Conservation (phyloP, 2,797 vertebrate species). For the Discoglossus pictus region DNA sequence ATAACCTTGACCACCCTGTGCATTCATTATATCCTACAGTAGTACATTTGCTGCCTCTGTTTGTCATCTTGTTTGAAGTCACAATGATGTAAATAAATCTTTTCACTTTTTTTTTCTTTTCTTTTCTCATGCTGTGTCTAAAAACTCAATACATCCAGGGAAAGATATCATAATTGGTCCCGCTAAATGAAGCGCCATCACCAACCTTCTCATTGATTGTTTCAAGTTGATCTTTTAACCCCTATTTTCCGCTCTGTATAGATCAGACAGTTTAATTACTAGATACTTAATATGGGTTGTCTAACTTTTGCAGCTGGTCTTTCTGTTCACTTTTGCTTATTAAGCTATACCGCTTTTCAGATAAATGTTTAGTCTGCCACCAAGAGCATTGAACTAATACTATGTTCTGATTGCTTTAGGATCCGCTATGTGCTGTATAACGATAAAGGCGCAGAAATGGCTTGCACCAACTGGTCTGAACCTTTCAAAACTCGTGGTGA, state of each 20-base stretch:
- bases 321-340: neutral
- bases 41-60: neutral
- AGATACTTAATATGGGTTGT: neutral
- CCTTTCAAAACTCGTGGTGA: constrained; percentile 31
- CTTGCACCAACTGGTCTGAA: constrained; percentile 36
- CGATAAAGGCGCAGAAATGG: neutral
- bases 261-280: constrained; percentile 35
- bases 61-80: too few relatives aligned
- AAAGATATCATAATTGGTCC: neutral
- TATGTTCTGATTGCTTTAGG: constrained; percentile 6
- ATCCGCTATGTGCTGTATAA: constrained; percentile 29
- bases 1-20: too few relatives aligned
- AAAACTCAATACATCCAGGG: too few relatives aligned
- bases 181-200: neutral
- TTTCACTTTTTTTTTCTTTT: too few relatives aligned
- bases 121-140: too few relatives aligned
- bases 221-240: constrained; percentile 28
- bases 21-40: neutral
- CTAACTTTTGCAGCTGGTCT: neutral
- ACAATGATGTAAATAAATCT: too few relatives aligned
- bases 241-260: constrained; percentile 6
- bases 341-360: too few relatives aligned
- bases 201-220: constrained; percentile 25
- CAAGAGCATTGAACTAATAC: too few relatives aligned
- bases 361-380: neutral